Base-by-base conservation (phyloP, 1,140 invertebrate genomes). In the Prorops nasuta region DNA sequence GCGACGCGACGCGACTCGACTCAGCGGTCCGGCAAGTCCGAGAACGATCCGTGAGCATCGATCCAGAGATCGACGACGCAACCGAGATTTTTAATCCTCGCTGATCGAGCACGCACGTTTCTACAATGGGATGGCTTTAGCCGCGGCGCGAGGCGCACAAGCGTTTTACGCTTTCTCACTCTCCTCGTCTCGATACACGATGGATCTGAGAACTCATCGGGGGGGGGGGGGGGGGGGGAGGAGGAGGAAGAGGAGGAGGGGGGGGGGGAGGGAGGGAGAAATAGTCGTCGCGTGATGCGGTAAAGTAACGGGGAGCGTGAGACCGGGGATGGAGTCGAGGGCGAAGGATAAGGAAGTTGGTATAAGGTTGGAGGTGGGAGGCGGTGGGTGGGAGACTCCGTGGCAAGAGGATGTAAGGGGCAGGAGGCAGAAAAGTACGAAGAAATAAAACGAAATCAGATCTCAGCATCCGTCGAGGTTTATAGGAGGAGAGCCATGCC, bases 391-490 rank as follows among this genome's bases (percentile, higher is more conserved):
- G 28, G 21, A 42, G 17, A 31, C 20, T n/a, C 28, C 22, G 15
- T 38, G 34, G 20, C 20, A 19, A 28, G 12, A 10, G 15, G 48
- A 48, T 36, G n/a, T n/a, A 36, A 47, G 49, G 34, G 14, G 34
- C 6, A 35, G 34, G 14, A n/a, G 34, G 34, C 34, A 35, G 34
- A 51, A 48, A 20, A 9, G 20, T n/a, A 37, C 22, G 49, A 49
- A 44, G 54, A 58, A 64, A 51, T 44, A 60, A 64, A 54, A 58
- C 41, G 37, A 58, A 58, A 63, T 53, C 54, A 45, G 55, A 60
- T 63, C 60, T 58, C 39, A 38, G 56, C 46, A 50, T 51, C 48
- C 52, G 52, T 20, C 17, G 34, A 15, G 35, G 19, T 17, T 12
- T 12, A 32, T n/a, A 20, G 43, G 31, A 32, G 18, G 31, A 34